A percentile compares a stretch with the other conserved stretches of the same genome.
These are phyloP conservation scores for Caenorhabditis sulstoni DNA, from an alignment of 2,888 invertebrate species.

Conservation along the genomic window DNA sequence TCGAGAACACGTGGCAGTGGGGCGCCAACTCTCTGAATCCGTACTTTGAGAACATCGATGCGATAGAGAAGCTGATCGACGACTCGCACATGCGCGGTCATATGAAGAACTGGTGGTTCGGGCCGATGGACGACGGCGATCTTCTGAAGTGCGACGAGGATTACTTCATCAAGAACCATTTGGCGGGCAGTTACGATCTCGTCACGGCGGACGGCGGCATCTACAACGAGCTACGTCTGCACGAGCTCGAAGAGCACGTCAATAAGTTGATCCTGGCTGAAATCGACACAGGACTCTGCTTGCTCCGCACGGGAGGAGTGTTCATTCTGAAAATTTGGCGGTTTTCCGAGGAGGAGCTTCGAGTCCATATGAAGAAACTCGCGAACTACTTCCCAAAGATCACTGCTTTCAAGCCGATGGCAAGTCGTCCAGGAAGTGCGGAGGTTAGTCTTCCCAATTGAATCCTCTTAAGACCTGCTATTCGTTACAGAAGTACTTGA, in stretches of 20 bases:
- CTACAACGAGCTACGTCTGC: slow-evolving; percentile 30
- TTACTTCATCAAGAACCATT: background rate
- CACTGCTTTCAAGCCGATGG: slow-evolving; percentile 13
- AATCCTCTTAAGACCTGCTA: background rate
- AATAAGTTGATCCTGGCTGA: slow-evolving; percentile 10
- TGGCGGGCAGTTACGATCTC: slow-evolving; percentile 48
- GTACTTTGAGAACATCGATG: slow-evolving; percentile 38
- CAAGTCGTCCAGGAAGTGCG: slow-evolving; percentile 34
- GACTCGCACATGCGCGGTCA: slow-evolving; percentile 48
- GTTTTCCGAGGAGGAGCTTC: background rate
- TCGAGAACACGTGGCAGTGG: slow-evolving; percentile 50
- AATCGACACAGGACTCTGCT: background rate
- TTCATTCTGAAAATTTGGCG: slow-evolving; percentile 26
- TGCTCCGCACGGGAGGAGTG: slow-evolving; percentile 10
- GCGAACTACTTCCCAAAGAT: slow-evolving; percentile 16
- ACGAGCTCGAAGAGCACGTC: slow-evolving; percentile 1
- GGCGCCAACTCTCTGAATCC: slow-evolving; percentile 63
- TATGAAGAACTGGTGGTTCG: slow-evolving; percentile 51
- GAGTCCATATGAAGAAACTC: background rate
- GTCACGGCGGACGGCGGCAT: slow-evolving; percentile 67
- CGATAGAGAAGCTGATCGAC: slow-evolving; percentile 56
- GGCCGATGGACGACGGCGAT: slow-evolving; percentile 52
- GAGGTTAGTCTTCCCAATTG: slow-evolving; percentile 7
- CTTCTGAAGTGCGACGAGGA: slow-evolving; percentile 38
- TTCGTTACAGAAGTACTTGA: slow-evolving; percentile 25